Evolutionary conservation across 2,888 invertebrate genomes (phyloP).

Genomic region (Pammene fasciana): DNA sequence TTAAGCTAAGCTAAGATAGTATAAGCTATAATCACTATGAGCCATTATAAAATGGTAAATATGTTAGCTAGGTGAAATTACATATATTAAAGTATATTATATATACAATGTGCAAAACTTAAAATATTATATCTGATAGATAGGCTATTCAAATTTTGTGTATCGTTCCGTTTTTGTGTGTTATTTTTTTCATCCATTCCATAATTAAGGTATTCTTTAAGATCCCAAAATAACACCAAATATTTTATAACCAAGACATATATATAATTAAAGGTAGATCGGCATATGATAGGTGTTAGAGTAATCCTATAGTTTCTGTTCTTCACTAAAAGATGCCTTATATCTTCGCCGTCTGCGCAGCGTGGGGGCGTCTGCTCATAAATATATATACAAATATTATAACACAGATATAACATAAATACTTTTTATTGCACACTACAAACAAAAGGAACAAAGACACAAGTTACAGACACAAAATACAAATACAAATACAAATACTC

Average conservation of each 20-base stretch:
- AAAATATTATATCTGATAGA: constrained; percentile 65
- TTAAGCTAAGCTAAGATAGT: constrained; percentile 46
- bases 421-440: too few relatives aligned
- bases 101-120: constrained; percentile 65
- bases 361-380: constrained; percentile 21
- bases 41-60: constrained; percentile 63
- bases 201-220: constrained; percentile 65
- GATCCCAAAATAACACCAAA: constrained; percentile 73
- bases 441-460: too few relatives aligned
- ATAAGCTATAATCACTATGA: constrained; percentile 49
- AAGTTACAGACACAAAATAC: too few relatives aligned
- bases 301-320: constrained; percentile 42
- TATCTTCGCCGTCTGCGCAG: constrained; percentile 28
- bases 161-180: constrained; percentile 49
- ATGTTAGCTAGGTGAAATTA: constrained; percentile 73
- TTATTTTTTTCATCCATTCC: constrained; percentile 54
- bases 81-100: constrained; percentile 69
- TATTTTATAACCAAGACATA: constrained; percentile 58
- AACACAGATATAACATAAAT: too few relatives aligned
- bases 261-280: constrained; percentile 55
- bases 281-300: constrained; percentile 51
- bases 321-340: constrained; percentile 41
- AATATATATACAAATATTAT: neutral
- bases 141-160: constrained; percentile 71
- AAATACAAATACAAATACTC: too few relatives aligned